Conservation (phyloP, 1,140 invertebrate genomes). For the Zaprionus ornatus region DNA sequence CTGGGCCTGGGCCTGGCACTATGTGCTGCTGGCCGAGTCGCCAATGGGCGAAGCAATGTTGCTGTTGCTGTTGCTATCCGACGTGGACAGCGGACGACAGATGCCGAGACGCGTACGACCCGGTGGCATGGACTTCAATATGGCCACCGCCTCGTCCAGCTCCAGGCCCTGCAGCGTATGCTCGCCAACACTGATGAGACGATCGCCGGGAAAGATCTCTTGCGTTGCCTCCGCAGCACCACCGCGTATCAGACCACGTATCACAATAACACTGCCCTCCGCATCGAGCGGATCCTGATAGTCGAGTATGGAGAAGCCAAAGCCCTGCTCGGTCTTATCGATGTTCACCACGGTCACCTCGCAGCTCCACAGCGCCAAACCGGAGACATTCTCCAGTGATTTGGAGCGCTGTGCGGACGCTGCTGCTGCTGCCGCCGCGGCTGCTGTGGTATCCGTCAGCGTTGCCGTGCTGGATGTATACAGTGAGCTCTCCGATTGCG, state of each 20-base stretch:
- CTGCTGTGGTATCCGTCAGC: conserved; percentile 85
- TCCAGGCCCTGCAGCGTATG: conserved; percentile 93
- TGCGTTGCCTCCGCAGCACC: conserved; percentile 95
- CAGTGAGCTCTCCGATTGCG: conserved; percentile 94
- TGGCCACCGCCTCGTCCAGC: conserved; percentile 95
- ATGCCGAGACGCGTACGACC: conserved; percentile 94
- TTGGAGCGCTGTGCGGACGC: conserved; percentile 85
- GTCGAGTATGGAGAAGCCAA: conserved; percentile 97
- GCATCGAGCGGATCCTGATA: conserved; percentile 96
- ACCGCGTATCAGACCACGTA: conserved; percentile 95
- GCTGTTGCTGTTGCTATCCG: conserved; percentile 82
- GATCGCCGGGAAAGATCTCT: conserved; percentile 95
- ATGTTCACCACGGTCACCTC: conserved; percentile 94
- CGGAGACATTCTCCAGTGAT: conserved; percentile 95
- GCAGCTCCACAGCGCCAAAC: conserved; percentile 96
- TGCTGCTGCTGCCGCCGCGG: conserved; percentile 23
- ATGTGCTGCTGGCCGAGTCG: conserved; percentile 82
- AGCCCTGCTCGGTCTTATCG: conserved; percentile 93
- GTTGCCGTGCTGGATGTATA: conserved; percentile 89
- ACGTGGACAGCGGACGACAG: conserved; percentile 90
- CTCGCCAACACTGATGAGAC: conserved; percentile 95
- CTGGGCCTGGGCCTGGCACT: conserved; percentile 52
- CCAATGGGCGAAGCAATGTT: conserved; percentile 83
- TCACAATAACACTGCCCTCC: conserved; percentile 96
- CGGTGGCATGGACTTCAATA: conserved; percentile 92